Evolutionary conservation across 2,888 invertebrate species (phyloP), one percentile per base, ranked within the genome.

Genomic region (Calephelis perditalis): DNA sequence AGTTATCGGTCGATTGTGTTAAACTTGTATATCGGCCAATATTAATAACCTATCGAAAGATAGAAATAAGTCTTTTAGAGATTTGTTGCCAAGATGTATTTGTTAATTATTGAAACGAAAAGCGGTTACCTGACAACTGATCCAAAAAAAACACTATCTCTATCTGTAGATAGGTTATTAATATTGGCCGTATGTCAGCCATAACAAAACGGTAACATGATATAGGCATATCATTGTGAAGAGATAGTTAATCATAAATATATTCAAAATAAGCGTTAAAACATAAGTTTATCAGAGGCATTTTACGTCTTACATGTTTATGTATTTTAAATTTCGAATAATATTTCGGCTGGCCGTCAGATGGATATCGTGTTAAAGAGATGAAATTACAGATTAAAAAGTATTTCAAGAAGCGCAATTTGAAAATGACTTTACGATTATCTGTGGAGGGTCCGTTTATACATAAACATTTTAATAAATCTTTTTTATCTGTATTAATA

Each of bases 341-440:
- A 49, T 26, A 49, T 49, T 49, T 49, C 49, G 49, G 26, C 26
- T 15, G 49, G 49, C 8, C 10, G 49, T 49, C 49, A 49, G 49
- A 49, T 49, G 49, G 49, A 49, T 49, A 49, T 49, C 49, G 26
- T 49, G 49, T 49, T 49, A 49, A 49, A 49, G 9, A 49, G 49
- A 49, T 49, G 26, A 49, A 49, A 49, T 49, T 49, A 49, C 49
- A 49, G 49, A 49, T 49, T 49, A 49, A 49, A 49, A 49, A 49
- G 49, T 49, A 49, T 49, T 49, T 49, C 49, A 49, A 49, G 49
- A 49, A 49, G 49, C 49, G 10, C 49, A 26, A 49, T 49, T 49
- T 10, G 49, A 49, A 49, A 49, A 49, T 49, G 2, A 26, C n/a
- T 49, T 15, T 49, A 26, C 49, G 49, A 49, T 49, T 10, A 15